These are phyloP conservation scores for Macquaria australasica DNA, from an alignment of 2,113 vertebrate genomes.

Conservation along the genomic window DNA sequence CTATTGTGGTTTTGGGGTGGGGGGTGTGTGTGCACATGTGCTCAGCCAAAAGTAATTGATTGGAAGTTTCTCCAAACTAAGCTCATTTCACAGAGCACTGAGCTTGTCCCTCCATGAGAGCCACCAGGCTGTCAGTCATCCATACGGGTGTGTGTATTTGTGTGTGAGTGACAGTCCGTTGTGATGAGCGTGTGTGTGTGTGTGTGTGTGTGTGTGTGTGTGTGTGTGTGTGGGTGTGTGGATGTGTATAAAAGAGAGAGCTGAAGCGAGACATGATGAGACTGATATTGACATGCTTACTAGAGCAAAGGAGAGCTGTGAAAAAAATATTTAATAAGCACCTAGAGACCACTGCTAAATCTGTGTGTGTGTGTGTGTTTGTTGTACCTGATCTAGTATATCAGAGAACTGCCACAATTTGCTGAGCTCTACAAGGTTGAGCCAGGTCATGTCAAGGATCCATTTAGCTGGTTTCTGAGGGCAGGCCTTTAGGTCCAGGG, in stretches of 20 bases:
- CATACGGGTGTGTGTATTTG: slow-evolving; percentile 45
- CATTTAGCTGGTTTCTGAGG: slow-evolving; percentile 94
- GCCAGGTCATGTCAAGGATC: slow-evolving; percentile 98
- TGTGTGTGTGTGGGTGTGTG: slow-evolving; percentile 37
- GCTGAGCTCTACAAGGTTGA: slow-evolving; percentile 96
- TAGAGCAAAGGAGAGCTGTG: slow-evolving; percentile 57
- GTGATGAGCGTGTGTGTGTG: slow-evolving; percentile 42
- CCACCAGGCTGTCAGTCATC: slow-evolving; percentile 71
- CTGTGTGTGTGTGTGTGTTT: slow-evolving; percentile 14
- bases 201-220: slow-evolving; percentile 51
- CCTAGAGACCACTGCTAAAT: slow-evolving; percentile 46
- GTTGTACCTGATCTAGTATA: slow-evolving; percentile 90
- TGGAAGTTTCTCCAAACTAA: slow-evolving; percentile 70
- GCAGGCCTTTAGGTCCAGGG: slow-evolving; percentile 94
- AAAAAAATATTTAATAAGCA: slow-evolving; percentile 69
- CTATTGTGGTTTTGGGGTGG: neutral
- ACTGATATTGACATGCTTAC: slow-evolving; percentile 74
- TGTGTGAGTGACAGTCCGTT: slow-evolving; percentile 45
- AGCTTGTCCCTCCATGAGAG: slow-evolving; percentile 49
- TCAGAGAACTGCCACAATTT: slow-evolving; percentile 94
- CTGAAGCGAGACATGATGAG: slow-evolving; percentile 52
- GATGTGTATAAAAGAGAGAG: slow-evolving; percentile 6
- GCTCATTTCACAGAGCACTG: slow-evolving; percentile 77
- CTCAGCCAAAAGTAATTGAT: slow-evolving; percentile 63
- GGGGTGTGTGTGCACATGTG: neutral